Base-by-base conservation (phyloP, 2,797 vertebrate species). In the Hoplostethus atlanticus region DNA sequence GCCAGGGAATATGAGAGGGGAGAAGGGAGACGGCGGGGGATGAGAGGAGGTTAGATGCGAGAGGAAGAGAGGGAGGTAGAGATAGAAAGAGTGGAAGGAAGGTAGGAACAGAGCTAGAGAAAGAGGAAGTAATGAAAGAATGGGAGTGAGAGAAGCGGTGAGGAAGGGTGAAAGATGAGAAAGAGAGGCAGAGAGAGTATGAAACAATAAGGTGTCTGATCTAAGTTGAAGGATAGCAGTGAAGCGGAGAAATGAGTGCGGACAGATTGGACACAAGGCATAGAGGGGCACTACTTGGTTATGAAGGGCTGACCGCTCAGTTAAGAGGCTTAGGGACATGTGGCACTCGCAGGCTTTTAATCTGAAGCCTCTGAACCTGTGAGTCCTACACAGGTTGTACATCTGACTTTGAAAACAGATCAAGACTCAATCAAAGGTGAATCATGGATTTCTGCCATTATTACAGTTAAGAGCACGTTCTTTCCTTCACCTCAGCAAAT, bases 131-230 rank as follows among this genome's bases (percentile, higher is more conserved):
- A 68, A 75, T 62, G 75, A 60, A 67, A 67, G 65, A 79, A 54
- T 47, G 46, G 40, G 11, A 8, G 71, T 71, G 64, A 83, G 79
- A 71, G 77, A 87, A 84, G 57, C 15, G 59, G 58, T 47, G 61
- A 67, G 69, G 58, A 83, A 87, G 89, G 86, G 82, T 87, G 80
- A 88, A 71, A 72, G 57, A 84, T 73, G 69, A 79, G 63, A 69
- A 64, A 66, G 34, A 71, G 77, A 87, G 82, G 57, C 15, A 61
- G 58, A 56, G 59, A 67, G 67, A 55, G 82, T 78, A 64, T 76
- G 80, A 80, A 81, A 73, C 51, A 38, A 59, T 77, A 74, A 81
- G 64, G 60, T 69, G 48, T 70, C 51, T 65, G 67, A 77, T 87
- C 60, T 78, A 75, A 79, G 77, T 64, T 73, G 78, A 68, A 60